Base-by-base conservation (phyloP, 2,113 vertebrate genomes). In the Ptilorrhoa leucosticta region DNA sequence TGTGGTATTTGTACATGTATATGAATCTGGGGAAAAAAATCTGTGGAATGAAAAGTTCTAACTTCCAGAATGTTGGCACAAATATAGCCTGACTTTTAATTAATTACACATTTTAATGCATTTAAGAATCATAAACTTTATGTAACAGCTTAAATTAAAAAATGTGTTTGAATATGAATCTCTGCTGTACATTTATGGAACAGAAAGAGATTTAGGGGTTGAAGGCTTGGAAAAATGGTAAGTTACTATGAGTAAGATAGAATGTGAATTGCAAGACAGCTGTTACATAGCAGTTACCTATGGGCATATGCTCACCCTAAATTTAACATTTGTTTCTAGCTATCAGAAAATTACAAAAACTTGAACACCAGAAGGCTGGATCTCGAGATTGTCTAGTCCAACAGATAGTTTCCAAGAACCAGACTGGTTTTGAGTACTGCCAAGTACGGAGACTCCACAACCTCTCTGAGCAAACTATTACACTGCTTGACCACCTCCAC, bases 381-480 rank as follows among this genome's bases (percentile, higher is more conserved):
- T 51, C 26, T 37, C 1, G 2, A 76, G 21, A 83, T 1, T 35
- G 18, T 33, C 7, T 71, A 66, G 23, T 57, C 42, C 37, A 71
- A 23, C 24, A 44, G 13, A 3, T 0, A 13, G 23, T 76, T 83
- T 76, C 68, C 44, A 63, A 68, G 23, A 31, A 85, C 18, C 10
- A 89, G 10, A 47, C 64, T 63, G 42, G 18, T 63, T 93, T 68
- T 44, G 6, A 71, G 42, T 53, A 63, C 19, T 56, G 42, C 27
- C n/a, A 18, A 27, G 13, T 31, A 61, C 0, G 0, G n/a, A 61
- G n/a, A 51, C 37, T 23, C 10, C 24, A 54, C n/a, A 87, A 50
- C 4, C 11, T 77, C 42, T 48, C 35, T 47, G 37, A 53, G 60
- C 42, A 89, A 72, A 15, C 10, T 51, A 19, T 23, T 47, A 48